These are phyloP conservation scores for Beaufortia kweichowensis DNA, from an alignment of 2,113 vertebrate genomes.

Conservation along the genomic window DNA sequence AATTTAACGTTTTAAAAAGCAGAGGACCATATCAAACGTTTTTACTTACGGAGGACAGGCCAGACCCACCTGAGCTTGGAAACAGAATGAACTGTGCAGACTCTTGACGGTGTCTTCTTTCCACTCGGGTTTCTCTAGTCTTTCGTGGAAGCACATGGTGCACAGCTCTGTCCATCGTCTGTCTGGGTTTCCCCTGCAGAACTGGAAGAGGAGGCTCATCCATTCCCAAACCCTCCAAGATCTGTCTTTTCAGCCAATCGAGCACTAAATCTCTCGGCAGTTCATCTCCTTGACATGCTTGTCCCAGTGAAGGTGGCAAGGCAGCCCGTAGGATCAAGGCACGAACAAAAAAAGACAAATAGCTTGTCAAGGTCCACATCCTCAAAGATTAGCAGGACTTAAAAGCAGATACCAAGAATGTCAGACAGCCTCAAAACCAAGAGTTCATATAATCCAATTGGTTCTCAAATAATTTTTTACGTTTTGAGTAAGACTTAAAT, in stretches of 20 bases:
- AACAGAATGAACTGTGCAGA: conserved; percentile 84
- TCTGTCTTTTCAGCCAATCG: conserved; percentile 63
- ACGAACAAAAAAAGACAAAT: conserved; percentile 45
- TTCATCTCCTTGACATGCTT: conserved; percentile 55
- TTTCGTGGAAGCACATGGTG: conserved; percentile 56
- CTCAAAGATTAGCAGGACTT: not conserved
- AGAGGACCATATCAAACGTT: too few relatives aligned
- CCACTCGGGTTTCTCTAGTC: conserved; percentile 39
- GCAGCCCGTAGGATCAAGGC: conserved; percentile 54
- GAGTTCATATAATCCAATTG: not conserved
- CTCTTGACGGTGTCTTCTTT: conserved; percentile 61
- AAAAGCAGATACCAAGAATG: not conserved
- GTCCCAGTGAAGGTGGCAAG: conserved; percentile 46
- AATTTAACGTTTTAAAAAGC: too few relatives aligned
- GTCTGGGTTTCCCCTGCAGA: not conserved
- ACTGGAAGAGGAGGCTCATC: conserved; percentile 53
- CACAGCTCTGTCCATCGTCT: conserved; percentile 50
- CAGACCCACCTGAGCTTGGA: conserved; percentile 80
- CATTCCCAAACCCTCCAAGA: conserved; percentile 68
- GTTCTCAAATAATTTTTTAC: not conserved
- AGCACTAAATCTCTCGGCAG: conserved; percentile 56
- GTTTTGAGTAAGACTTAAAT: not conserved
- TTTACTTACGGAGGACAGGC: not conserved
- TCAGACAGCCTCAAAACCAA: not conserved
- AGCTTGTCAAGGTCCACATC: not conserved